Conservation (phyloP, 2,888 invertebrate genomes). For the Drosophila meridiana region DNA sequence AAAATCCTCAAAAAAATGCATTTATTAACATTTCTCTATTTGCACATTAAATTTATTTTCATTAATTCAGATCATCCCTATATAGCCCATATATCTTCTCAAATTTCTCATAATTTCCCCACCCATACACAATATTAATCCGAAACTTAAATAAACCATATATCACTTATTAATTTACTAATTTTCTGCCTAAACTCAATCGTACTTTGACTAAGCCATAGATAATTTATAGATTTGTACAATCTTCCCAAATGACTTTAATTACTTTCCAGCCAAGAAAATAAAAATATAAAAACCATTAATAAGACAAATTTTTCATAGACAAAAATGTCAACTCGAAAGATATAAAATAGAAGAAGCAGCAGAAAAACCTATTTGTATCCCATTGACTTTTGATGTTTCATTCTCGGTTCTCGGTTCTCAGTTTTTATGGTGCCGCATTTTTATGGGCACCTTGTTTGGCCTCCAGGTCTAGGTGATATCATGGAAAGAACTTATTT, state of each 20-base stretch:
- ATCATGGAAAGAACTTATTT: conserved; percentile 23
- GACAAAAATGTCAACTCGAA: conserved; percentile 18
- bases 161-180: conserved; percentile 7
- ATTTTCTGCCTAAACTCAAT: conserved; percentile 1
- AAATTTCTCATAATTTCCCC: not conserved
- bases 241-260: conserved; percentile 27
- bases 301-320: conserved; percentile 16
- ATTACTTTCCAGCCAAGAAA: conserved; percentile 11
- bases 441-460: conserved; percentile 43
- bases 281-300: conserved; percentile 20
- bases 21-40: not conserved
- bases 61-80: not conserved
- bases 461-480: conserved; percentile 38
- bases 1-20: no score
- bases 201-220: not conserved
- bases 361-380: conserved; percentile 27
- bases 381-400: conserved; percentile 45
- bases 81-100: not conserved
- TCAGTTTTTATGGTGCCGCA: conserved; percentile 39
- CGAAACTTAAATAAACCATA: not conserved
- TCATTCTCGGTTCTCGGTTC: conserved; percentile 3
- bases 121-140: not conserved
- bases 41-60: not conserved
- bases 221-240: conserved; percentile 18
- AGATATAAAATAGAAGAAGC: not conserved